Conservation (phyloP, 2,797 vertebrate species). For the Anas acuta region DNA sequence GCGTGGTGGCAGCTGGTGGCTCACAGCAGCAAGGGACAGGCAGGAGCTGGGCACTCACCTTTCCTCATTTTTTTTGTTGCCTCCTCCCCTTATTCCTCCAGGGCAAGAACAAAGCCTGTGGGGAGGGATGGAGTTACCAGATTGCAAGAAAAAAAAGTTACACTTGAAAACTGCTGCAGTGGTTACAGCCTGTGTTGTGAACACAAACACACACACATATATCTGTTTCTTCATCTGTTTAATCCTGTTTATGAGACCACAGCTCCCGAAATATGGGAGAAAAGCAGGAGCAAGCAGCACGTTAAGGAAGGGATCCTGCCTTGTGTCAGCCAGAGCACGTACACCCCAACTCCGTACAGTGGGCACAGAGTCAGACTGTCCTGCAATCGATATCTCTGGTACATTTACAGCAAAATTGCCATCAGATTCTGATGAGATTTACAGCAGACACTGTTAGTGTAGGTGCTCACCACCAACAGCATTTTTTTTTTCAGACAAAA, state of each 20-base stretch:
- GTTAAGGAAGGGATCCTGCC: background rate
- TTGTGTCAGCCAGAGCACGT: background rate
- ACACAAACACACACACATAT: background rate
- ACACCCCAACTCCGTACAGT: background rate
- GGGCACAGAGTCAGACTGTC: background rate
- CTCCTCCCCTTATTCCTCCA: background rate
- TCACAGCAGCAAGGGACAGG: background rate
- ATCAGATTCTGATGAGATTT: background rate
- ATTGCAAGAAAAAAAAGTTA: background rate
- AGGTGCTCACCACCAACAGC: background rate
- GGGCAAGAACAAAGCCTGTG: accelerated
- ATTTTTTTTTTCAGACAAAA: background rate
- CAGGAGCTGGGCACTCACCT: background rate
- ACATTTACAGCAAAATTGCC: background rate
- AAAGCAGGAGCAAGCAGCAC: background rate
- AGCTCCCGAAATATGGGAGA: background rate
- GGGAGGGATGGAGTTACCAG: background rate
- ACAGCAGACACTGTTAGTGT: background rate
- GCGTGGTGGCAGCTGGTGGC: background rate
- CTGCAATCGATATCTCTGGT: background rate
- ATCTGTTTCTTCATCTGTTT: background rate
- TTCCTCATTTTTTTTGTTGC: background rate
- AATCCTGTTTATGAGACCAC: background rate
- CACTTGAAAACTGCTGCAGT: background rate
- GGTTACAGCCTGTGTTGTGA: background rate